phyloP scores from a whole-genome alignment of 2,888 invertebrate species.

The Julus scandinavius region DNA sequence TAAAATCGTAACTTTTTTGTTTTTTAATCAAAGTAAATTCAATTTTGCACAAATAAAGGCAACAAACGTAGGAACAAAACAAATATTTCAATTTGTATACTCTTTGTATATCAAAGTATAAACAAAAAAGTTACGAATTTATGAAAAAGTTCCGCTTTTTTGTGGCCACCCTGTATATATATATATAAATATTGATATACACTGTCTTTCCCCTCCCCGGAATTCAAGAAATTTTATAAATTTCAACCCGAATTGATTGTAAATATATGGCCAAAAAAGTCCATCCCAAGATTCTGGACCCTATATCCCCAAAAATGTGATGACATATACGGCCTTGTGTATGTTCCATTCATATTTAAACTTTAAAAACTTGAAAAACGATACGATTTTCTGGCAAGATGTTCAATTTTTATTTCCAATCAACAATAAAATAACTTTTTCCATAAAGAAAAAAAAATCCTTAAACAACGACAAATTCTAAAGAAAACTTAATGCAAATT shows the following conservation, averaged over 20 bases:
- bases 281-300: not conserved
- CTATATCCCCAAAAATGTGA: no score
- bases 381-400: not conserved
- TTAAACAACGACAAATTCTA: slow-evolving; percentile 2
- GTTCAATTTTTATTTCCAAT: not conserved
- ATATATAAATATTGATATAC: no score
- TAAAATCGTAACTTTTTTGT: no score
- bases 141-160: no score
- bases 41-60: no score
- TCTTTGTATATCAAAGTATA: no score
- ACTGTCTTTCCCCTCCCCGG: not conserved
- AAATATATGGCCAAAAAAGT: not conserved
- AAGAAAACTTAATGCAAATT: not conserved
- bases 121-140: no score
- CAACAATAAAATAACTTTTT: slow-evolving; percentile 33
- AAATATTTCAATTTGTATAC: no score
- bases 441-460: not conserved
- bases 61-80: no score
- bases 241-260: not conserved
- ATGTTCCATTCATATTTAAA: not conserved
- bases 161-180: no score
- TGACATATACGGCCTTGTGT: no score
- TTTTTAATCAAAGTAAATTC: no score
- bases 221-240: not conserved
- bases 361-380: not conserved